Conservation (phyloP, 30 jellyfish, hydroid and myxozoan genomes). For the Mastigias papua region DNA sequence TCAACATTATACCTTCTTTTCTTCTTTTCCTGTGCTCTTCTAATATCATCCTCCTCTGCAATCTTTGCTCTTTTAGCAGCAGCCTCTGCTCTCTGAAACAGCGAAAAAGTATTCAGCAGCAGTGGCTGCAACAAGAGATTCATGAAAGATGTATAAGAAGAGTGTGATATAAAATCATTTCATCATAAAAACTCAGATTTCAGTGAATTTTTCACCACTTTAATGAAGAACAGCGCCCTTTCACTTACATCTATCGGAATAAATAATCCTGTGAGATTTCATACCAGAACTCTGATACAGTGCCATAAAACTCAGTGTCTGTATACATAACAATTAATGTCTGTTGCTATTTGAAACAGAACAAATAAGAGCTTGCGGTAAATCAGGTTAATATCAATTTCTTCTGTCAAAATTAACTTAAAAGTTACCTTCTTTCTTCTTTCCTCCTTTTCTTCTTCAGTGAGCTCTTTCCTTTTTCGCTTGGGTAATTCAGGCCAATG, state of each 20-base stretch:
- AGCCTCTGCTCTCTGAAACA: slow-evolving; percentile 75
- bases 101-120: background rate
- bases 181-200: too few relatives aligned
- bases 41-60: slow-evolving; percentile 67
- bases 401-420: background rate
- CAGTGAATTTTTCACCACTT: too few relatives aligned
- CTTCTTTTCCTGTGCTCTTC: slow-evolving; percentile 40
- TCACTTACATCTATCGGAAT: too few relatives aligned
- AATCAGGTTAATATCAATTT: too few relatives aligned
- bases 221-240: too few relatives aligned
- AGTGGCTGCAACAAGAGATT: background rate
- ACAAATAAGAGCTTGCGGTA: too few relatives aligned
- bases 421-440: slow-evolving; percentile 54
- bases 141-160: background rate
- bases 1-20: slow-evolving; percentile 34
- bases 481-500: slow-evolving; percentile 19
- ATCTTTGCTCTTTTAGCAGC: slow-evolving; percentile 78
- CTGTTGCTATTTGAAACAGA: too few relatives aligned
- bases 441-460: slow-evolving; percentile 89
- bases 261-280: too few relatives aligned
- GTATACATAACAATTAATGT: too few relatives aligned
- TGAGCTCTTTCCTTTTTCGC: slow-evolving; percentile 74
- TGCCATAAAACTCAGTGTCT: too few relatives aligned
- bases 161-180: too few relatives aligned
- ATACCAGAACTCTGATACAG: too few relatives aligned